Percentiles rank a stretch among this genome's conserved stretches.
Conservation (phyloP, 2,113 vertebrate genomes). For the Nannobrachium achirus region DNA sequence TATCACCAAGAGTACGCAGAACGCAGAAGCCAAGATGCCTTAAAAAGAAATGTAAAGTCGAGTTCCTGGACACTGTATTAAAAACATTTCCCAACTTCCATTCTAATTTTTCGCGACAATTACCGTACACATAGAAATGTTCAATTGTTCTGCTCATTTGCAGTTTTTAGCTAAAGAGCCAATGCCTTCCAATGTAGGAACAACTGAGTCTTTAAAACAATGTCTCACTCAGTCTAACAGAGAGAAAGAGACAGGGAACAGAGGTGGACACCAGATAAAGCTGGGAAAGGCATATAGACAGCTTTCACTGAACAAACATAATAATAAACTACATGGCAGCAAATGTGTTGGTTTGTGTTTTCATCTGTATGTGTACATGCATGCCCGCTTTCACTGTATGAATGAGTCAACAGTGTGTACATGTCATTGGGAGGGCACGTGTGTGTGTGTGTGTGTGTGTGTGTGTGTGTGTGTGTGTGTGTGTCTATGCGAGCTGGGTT, state of each 20-base stretch:
- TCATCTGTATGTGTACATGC: too few species aligned
- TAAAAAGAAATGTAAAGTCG: too few species aligned
- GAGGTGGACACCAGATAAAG: constrained; percentile 15
- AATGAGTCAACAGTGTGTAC: too few species aligned
- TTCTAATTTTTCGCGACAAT: too few species aligned
- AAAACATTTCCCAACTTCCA: too few species aligned
- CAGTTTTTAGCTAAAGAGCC: neutral
- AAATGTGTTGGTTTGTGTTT: neutral
- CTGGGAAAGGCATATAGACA: constrained; percentile 28
- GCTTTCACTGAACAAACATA: constrained; percentile 22
- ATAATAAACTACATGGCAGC: constrained; percentile 57
- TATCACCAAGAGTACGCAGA: too few species aligned
- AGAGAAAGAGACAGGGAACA: neutral
- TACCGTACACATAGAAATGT: too few species aligned
- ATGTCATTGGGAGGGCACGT: too few species aligned
- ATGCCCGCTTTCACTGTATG: too few species aligned
- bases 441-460: constrained; percentile 19
- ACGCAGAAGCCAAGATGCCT: too few species aligned
- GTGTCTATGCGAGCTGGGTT: constrained; percentile 80
- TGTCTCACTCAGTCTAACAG: constrained; percentile 8
- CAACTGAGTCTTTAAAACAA: neutral
- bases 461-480: neutral
- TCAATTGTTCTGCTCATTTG: too few species aligned
- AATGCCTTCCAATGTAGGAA: neutral
- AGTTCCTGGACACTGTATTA: too few species aligned